A percentile compares a stretch with the other conserved stretches of the same genome.
Conservation (phyloP, 1,140 invertebrate species). For the Tetragnatha versicolor region DNA sequence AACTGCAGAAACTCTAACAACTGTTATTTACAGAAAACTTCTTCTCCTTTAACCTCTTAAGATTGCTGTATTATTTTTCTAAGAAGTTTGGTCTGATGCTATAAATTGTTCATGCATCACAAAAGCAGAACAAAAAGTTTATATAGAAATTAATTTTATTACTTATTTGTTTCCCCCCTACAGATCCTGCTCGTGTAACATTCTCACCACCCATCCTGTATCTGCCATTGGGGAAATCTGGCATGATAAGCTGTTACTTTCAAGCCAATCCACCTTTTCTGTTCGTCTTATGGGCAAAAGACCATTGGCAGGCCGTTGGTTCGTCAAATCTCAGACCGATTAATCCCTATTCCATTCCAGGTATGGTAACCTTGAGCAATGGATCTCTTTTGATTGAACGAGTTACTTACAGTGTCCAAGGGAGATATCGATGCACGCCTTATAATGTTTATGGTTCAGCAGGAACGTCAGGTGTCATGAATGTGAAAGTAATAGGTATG, state of each 20-base stretch:
- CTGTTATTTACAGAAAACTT: no score
- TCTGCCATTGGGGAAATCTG: slow-evolving; percentile 88
- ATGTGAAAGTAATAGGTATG: slow-evolving; percentile 80
- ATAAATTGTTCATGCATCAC: not conserved
- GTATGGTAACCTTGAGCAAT: slow-evolving; percentile 91
- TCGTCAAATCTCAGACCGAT: slow-evolving; percentile 86
- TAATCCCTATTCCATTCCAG: slow-evolving; percentile 90
- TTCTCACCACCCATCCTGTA: slow-evolving; percentile 94
- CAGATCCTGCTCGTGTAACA: slow-evolving; percentile 92
- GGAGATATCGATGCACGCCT: slow-evolving; percentile 92
- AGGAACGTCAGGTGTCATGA: slow-evolving; percentile 89
- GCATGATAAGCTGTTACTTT: slow-evolving; percentile 94
- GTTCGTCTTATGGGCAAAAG: slow-evolving; percentile 96
- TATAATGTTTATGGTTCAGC: slow-evolving; percentile 93
- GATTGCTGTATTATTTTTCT: not conserved
- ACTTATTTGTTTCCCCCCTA: slow-evolving; percentile 60
- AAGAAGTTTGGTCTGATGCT: no score
- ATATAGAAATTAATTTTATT: no score
- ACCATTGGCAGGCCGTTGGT: slow-evolving; percentile 86
- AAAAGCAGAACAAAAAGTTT: no score
- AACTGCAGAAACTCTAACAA: no score
- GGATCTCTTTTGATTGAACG: slow-evolving; percentile 86
- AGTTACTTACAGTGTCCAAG: slow-evolving; percentile 65
- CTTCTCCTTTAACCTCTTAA: no score
- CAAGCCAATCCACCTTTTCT: slow-evolving; percentile 94